Evolutionary conservation across 2,888 invertebrate species (phyloP).

Genomic region (Coecobrya sp.): DNA sequence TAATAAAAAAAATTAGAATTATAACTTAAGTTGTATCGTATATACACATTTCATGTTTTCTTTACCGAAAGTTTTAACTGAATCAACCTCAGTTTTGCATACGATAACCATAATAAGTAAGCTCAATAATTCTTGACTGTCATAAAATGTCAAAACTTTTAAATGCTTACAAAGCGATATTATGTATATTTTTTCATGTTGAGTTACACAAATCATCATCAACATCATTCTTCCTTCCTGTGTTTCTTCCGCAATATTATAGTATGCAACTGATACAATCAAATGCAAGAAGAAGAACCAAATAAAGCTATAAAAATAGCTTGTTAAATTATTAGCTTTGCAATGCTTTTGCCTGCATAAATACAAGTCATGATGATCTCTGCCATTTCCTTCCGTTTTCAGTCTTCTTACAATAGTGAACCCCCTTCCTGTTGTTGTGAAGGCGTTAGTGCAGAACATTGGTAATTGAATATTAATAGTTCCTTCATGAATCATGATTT

Average conservation of each 20-base stretch:
- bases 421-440: conserved; percentile 16
- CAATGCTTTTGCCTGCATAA: conserved; percentile 7
- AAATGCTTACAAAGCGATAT: neutral
- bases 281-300: neutral
- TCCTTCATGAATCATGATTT: conserved; percentile 42
- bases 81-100: no score
- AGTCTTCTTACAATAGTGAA: neutral
- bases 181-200: no score
- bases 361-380: neutral
- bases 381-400: conserved; percentile 14
- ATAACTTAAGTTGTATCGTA: neutral
- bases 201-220: neutral
- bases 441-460: conserved; percentile 46
- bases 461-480: conserved; percentile 35
- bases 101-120: no score
- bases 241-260: conserved; percentile 10
- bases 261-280: neutral
- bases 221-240: conserved; percentile 32
- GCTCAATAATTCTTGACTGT: neutral
- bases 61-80: no score
- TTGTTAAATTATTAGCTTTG: no score
- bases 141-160: neutral
- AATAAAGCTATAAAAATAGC: neutral
- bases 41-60: no score
- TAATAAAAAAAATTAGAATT: neutral